Conservation (phyloP, 2,797 vertebrate species). For the Antrozous pallidus region DNA sequence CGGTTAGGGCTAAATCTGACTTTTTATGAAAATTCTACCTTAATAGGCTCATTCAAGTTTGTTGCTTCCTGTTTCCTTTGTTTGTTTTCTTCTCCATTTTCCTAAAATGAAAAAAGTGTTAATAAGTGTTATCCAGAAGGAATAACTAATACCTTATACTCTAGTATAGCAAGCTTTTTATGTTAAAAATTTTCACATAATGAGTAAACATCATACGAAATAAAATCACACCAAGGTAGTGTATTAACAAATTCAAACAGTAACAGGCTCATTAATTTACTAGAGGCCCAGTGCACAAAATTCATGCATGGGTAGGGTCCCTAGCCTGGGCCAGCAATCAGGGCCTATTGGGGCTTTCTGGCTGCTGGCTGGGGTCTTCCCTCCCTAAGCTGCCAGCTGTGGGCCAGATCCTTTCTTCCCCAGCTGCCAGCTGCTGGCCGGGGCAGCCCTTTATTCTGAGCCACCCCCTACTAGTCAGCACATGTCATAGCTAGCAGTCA, state of each 20-base stretch:
- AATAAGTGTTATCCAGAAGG: neutral
- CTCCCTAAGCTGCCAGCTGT: no score
- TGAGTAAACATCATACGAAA: constrained; percentile 18
- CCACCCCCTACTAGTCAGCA: no score
- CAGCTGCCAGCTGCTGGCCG: no score
- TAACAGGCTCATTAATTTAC: neutral
- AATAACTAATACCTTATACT: neutral
- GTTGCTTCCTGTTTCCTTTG: neutral
- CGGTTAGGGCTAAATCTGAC: neutral
- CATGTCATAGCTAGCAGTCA: no score
- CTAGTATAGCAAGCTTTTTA: neutral
- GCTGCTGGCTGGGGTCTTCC: no score
- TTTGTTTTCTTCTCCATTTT: constrained; percentile 49
- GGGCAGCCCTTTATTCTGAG: no score
- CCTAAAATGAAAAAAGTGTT: constrained; percentile 49
- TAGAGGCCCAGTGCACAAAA: no score
- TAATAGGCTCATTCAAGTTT: neutral
- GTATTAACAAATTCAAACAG: constrained; percentile 18
- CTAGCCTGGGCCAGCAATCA: no score
- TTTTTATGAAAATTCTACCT: constrained; percentile 55
- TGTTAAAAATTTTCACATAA: neutral
- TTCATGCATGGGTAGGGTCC: no score
- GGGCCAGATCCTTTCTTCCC: no score
- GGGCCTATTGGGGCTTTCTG: no score
- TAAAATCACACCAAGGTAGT: constrained; percentile 51